phyloP scores from a whole-genome alignment of 2,797 vertebrate species.

The Pelodytes ibericus region DNA sequence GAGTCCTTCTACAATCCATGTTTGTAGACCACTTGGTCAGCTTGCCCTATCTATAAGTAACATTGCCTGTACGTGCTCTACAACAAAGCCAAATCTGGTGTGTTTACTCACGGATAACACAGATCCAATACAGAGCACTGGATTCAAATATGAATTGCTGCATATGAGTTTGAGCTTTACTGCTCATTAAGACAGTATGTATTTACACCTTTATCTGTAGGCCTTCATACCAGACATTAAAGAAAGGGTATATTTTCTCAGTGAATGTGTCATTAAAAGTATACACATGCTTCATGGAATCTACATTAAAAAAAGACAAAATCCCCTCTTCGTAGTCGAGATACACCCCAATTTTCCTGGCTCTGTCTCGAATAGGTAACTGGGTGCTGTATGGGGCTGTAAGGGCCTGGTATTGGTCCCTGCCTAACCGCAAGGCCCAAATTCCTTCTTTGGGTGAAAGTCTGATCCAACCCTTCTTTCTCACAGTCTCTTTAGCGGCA shows the following conservation, averaged over 20 bases:
- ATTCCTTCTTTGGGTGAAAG: background rate
- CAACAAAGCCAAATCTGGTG: no score
- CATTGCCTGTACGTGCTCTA: no score
- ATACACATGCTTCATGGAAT: constrained; percentile 15
- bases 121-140: no score
- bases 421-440: background rate
- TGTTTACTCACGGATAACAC: no score
- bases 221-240: constrained; percentile 2
- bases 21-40: no score
- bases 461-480: constrained; percentile 4
- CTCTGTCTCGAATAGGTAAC: background rate
- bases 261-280: constrained; percentile 29
- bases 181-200: no score
- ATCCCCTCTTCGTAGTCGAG: constrained; percentile 24
- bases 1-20: no score
- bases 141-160: no score
- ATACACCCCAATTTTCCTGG: background rate
- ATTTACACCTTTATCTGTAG: background rate
- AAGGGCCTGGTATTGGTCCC: background rate
- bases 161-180: no score
- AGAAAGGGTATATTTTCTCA: constrained; percentile 31
- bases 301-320: constrained; percentile 17
- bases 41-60: no score
- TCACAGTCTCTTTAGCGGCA: background rate
- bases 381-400: background rate